These are phyloP conservation scores for Montipora sp. DNA, from an alignment of 64 coral and sea anemone species.

Conservation along the genomic window DNA sequence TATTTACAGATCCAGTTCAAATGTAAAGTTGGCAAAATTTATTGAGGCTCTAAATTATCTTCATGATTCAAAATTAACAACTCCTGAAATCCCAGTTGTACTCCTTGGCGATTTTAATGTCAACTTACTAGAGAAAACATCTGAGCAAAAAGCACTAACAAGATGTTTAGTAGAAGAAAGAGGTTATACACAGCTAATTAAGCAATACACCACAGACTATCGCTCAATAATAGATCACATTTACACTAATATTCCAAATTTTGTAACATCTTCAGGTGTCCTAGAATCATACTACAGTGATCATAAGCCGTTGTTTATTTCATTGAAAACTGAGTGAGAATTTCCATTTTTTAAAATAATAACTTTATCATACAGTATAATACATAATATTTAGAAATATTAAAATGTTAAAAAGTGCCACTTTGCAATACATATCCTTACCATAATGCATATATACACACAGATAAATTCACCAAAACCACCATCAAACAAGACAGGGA, in stretches of 20 bases:
- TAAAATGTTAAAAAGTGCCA: conserved; percentile 23
- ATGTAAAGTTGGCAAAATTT: conserved; percentile 19
- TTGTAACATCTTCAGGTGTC: conserved; percentile 6
- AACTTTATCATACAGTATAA: conserved; percentile 14
- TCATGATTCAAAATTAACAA: conserved; percentile 37
- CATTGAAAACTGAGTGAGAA: conserved; percentile 44
- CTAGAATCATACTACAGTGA: conserved; percentile 67
- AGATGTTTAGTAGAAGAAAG: conserved; percentile 36
- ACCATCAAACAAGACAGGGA: conserved; percentile 61
- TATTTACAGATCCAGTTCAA: conserved; percentile 58
- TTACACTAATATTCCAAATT: conserved; percentile 39
- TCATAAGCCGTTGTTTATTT: conserved; percentile 62
- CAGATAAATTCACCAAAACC: conserved; percentile 45
- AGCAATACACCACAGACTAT: conserved; percentile 60
- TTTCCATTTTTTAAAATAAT: conserved; percentile 26
- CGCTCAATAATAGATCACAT: conserved; percentile 45
- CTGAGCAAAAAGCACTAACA: conserved; percentile 28
- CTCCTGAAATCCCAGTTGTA: not conserved
- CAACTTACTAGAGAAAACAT: conserved; percentile 38
- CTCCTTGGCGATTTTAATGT: conserved; percentile 66
- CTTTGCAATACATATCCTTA: conserved; percentile 41
- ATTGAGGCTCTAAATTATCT: conserved; percentile 59
- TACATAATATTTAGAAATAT: conserved; percentile 51
- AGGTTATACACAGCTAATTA: conserved; percentile 26
- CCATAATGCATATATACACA: conserved; percentile 35